Conservation (phyloP, 2,888 invertebrate species). For the Alloplasta piceator region DNA sequence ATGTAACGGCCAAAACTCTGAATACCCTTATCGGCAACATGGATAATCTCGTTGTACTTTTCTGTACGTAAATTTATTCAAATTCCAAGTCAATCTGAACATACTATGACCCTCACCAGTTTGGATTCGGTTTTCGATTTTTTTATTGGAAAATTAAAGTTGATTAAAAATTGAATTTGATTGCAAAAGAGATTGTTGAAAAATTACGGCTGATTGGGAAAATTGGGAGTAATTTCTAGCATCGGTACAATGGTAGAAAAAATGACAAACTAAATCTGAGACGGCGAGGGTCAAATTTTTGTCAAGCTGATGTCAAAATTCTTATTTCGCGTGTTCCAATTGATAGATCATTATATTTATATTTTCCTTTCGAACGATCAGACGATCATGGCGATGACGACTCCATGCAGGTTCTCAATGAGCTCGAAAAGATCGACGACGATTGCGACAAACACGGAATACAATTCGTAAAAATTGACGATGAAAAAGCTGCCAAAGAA, state of each 20-base stretch:
- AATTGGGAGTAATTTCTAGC: too few species aligned
- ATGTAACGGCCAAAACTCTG: constrained; percentile 95
- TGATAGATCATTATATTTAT: neutral
- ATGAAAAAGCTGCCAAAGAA: constrained; percentile 91
- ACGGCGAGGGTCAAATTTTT: too few species aligned
- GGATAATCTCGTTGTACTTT: constrained; percentile 95
- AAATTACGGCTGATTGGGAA: too few species aligned
- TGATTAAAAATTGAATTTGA: too few species aligned
- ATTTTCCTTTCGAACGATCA: constrained; percentile 79
- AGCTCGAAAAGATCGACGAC: constrained; percentile 96
- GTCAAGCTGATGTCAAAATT: too few species aligned
- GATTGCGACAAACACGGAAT: constrained; percentile 96
- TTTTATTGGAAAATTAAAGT: too few species aligned
- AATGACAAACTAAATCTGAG: too few species aligned
- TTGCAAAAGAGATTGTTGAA: too few species aligned
- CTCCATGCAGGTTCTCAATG: constrained; percentile 92
- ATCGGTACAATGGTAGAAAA: too few species aligned
- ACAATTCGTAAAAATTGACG: constrained; percentile 96
- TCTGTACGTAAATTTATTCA: constrained; percentile 88
- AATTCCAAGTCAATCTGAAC: neutral
- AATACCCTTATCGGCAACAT: constrained; percentile 94
- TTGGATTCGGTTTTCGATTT: too few species aligned
- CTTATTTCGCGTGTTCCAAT: too few species aligned
- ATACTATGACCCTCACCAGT: too few species aligned
- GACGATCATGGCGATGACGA: constrained; percentile 96